Percentiles rank a stretch among this genome's conserved stretches.
Conservation (phyloP, 1,140 invertebrate genomes). For the Atta colombica region DNA sequence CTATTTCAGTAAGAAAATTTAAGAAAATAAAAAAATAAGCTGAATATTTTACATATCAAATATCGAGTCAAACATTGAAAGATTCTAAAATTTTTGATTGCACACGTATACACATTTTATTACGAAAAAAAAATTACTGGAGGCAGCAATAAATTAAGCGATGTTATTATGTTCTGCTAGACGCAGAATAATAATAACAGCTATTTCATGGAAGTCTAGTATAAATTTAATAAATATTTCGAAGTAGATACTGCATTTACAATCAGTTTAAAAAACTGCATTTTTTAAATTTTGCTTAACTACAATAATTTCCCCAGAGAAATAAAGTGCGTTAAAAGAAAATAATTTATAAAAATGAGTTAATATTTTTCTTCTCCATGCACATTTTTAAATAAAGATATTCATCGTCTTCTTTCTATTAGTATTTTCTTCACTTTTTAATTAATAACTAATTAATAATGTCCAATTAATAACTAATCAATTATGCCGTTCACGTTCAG, state of each 20-base stretch:
- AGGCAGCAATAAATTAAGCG: neutral
- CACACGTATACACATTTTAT: neutral
- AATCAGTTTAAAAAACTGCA: neutral
- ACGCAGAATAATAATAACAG: neutral
- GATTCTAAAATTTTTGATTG: neutral
- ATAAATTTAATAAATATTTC: neutral
- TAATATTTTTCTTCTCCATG: neutral
- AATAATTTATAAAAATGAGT: constrained; percentile 7
- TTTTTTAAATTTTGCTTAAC: neutral
- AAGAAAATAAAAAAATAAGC: neutral
- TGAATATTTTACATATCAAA: neutral
- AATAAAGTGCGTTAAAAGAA: neutral
- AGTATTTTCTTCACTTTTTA: neutral
- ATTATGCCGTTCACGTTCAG: neutral
- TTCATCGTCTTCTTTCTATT: neutral
- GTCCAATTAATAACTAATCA: neutral
- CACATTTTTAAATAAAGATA: neutral
- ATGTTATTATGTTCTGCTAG: neutral
- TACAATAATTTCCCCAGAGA: neutral
- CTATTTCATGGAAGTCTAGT: neutral
- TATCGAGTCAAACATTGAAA: neutral
- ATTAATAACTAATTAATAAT: neutral
- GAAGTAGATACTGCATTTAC: neutral
- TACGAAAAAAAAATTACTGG: neutral
- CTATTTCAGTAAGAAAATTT: no score